Percentiles rank a stretch among this genome's conserved stretches.
phyloP scores from a whole-genome alignment of 2,113 vertebrate species.

The Leucoraja erinaceus region DNA sequence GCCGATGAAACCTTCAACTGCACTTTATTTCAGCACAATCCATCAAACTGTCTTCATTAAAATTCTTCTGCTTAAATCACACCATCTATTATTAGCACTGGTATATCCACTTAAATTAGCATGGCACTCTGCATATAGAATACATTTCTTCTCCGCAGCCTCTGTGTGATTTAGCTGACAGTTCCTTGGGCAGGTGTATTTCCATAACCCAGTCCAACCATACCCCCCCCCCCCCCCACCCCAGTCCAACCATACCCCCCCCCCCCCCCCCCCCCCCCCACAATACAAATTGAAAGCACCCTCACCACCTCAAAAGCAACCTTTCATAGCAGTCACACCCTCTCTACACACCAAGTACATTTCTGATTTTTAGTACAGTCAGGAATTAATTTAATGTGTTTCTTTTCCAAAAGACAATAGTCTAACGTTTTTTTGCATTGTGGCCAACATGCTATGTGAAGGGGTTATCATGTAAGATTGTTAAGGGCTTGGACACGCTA shows the following conservation, averaged over 20 bases:
- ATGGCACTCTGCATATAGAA: neutral
- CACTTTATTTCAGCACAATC: slow-evolving; percentile 1
- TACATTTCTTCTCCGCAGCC: slow-evolving; percentile 22
- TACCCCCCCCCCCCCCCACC: no score
- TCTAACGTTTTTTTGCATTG: no score
- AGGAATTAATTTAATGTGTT: neutral
- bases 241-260: no score
- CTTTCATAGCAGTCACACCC: neutral
- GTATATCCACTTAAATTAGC: slow-evolving; percentile 35
- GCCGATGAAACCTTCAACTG: slow-evolving; percentile 13
- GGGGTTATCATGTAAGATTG: no score
- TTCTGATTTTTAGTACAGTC: neutral
- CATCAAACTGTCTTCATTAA: slow-evolving; percentile 33
- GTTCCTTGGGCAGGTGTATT: neutral
- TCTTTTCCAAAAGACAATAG: neutral
- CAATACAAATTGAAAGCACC: neutral
- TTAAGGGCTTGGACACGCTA: no score
- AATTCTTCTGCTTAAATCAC: slow-evolving; percentile 29
- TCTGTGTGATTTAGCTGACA: neutral
- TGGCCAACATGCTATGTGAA: no score
- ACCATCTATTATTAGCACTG: slow-evolving; percentile 16
- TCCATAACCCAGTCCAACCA: neutral
- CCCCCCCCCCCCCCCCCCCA: no score
- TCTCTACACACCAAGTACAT: neutral
- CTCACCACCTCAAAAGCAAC: neutral